Evolutionary conservation across 1,140 invertebrate genomes (phyloP).

Genomic region (Cotesia vestalis): DNA sequence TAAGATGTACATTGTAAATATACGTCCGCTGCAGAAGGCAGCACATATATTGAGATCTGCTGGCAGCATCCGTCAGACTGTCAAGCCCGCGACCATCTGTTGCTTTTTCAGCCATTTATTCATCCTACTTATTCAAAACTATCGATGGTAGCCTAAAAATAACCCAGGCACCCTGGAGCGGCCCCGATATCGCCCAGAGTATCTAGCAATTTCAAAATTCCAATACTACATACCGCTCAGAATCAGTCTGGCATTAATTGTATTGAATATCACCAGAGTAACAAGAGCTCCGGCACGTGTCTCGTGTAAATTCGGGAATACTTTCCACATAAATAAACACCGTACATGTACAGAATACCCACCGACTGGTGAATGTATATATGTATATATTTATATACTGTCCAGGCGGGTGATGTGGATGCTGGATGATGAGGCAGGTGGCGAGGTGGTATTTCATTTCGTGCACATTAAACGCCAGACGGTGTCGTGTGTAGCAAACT

Average conservation of each 20-base stretch:
- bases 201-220: too few relatives aligned
- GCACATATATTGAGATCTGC: neutral
- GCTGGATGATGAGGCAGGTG: constrained; percentile 24
- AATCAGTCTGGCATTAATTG: too few relatives aligned
- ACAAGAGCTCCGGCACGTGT: too few relatives aligned
- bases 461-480: constrained; percentile 31
- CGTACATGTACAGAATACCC: neutral
- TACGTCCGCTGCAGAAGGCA: too few relatives aligned
- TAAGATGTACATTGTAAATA: too few relatives aligned
- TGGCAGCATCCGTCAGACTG: constrained; percentile 47
- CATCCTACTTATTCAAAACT: constrained; percentile 40
- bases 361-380: neutral
- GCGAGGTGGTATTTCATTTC: constrained; percentile 19
- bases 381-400: neutral
- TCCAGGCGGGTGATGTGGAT: neutral
- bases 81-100: constrained; percentile 49
- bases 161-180: too few relatives aligned
- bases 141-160: constrained; percentile 12
- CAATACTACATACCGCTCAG: too few relatives aligned
- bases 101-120: constrained; percentile 53
- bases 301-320: too few relatives aligned
- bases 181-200: neutral
- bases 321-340: neutral
- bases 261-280: too few relatives aligned
- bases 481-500: constrained; percentile 9